Conservation (phyloP, 2,113 vertebrate genomes). For the Gobio gobio region DNA sequence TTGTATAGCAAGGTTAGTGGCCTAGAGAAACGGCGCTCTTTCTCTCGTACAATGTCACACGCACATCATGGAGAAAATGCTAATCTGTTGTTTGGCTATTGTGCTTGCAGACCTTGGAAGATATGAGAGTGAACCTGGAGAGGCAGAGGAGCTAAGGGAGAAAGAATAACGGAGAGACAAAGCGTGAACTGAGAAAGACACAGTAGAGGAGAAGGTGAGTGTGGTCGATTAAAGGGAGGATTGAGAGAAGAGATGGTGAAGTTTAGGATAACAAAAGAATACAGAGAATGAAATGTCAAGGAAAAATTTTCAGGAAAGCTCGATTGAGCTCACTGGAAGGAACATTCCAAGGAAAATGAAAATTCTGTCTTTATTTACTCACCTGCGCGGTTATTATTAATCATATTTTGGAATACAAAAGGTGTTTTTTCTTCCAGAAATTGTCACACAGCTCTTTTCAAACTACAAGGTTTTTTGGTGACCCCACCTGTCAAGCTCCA, state of each 20-base stretch:
- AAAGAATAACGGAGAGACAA: slow-evolving; percentile 52
- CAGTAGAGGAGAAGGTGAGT: slow-evolving; percentile 13
- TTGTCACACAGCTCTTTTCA: neutral
- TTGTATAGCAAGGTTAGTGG: slow-evolving; percentile 56
- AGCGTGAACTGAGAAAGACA: slow-evolving; percentile 42
- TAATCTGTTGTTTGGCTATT: slow-evolving; percentile 64
- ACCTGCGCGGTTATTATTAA: too few species aligned
- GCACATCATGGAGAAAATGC: slow-evolving; percentile 54
- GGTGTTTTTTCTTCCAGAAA: neutral
- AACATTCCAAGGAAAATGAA: neutral
- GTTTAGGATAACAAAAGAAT: slow-evolving; percentile 1
- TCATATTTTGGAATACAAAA: neutral
- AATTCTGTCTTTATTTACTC: too few species aligned
- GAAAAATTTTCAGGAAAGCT: neutral
- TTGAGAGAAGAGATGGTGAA: slow-evolving; percentile 40
- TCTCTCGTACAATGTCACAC: slow-evolving; percentile 55
- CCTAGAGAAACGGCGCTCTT: slow-evolving; percentile 56
- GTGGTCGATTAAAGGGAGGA: slow-evolving; percentile 20
- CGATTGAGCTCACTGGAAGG: neutral
- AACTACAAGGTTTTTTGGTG: neutral
- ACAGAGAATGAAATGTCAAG: neutral
- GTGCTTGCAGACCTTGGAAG: slow-evolving; percentile 69
- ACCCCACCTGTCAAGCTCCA: neutral
- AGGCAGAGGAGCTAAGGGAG: slow-evolving; percentile 50
- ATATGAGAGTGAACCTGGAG: slow-evolving; percentile 57